phyloP scores from a whole-genome alignment of 2,888 invertebrate genomes.

The Bombyx huttoni region DNA sequence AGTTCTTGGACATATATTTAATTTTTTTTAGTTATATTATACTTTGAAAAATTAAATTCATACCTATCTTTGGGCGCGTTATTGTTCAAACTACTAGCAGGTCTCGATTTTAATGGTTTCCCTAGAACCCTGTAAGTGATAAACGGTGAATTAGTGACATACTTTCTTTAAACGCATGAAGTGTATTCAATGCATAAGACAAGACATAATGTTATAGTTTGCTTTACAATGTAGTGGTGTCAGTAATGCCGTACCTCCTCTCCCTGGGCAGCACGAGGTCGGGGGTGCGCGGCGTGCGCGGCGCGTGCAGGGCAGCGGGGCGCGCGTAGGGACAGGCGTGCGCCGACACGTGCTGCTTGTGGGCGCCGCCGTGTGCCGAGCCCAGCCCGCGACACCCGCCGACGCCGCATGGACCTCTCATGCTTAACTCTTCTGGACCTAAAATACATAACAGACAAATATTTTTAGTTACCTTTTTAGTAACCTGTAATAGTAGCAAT shows the following conservation, averaged over 20 bases:
- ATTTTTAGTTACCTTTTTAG: too few species aligned
- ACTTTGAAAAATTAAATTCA: neutral
- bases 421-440: slow-evolving; percentile 76
- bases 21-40: too few species aligned
- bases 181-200: too few species aligned
- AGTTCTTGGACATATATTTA: too few species aligned
- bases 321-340: slow-evolving; percentile 80
- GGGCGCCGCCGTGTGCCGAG: slow-evolving; percentile 85
- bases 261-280: slow-evolving; percentile 67
- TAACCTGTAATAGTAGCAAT: too few species aligned
- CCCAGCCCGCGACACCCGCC: slow-evolving; percentile 92
- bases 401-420: slow-evolving; percentile 81
- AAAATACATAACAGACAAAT: neutral
- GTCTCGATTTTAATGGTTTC: slow-evolving; percentile 33
- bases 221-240: neutral
- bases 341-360: slow-evolving; percentile 79
- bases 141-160: neutral
- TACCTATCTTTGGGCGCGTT: slow-evolving; percentile 44
- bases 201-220: too few species aligned
- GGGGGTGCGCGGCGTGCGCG: slow-evolving; percentile 11
- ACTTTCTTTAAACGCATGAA: too few species aligned
- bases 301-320: slow-evolving; percentile 23
- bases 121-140: slow-evolving; percentile 27
- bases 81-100: slow-evolving; percentile 39
- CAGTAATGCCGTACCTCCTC: slow-evolving; percentile 30